A percentile compares a stretch with the other conserved stretches of the same genome.
These are phyloP conservation scores for Helicoverpa zea DNA, from an alignment of 1,140 invertebrate species.

Conservation along the genomic window DNA sequence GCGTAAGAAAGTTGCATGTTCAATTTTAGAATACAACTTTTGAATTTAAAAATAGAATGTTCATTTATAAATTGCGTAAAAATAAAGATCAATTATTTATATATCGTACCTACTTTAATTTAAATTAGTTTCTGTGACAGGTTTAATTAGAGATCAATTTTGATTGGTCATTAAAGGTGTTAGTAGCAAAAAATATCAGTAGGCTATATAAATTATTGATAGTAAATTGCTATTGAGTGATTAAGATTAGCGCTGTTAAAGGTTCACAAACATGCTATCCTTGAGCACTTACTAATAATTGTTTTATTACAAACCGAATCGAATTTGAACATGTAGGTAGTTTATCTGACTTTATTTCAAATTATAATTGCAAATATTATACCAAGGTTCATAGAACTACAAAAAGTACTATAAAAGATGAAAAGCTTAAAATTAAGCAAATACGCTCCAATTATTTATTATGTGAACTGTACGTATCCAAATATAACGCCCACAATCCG, in stretches of 20 bases:
- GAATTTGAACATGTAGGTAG: not conserved
- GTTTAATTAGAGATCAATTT: not conserved
- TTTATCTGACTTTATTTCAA: too few species aligned
- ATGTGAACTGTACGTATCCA: not conserved
- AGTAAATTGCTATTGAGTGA: not conserved
- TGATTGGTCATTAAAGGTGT: not conserved
- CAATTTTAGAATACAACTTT: constrained; percentile 23
- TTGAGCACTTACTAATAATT: not conserved
- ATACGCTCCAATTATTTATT: not conserved
- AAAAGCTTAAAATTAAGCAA: too few species aligned
- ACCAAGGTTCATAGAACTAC: too few species aligned
- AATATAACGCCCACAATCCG: constrained; percentile 53
- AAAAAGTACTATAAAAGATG: too few species aligned
- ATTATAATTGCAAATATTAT: too few species aligned
- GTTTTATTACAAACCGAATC: not conserved
- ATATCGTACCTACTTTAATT: not conserved
- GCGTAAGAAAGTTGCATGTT: not conserved
- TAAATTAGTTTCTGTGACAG: not conserved
- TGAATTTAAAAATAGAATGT: not conserved
- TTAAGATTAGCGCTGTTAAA: not conserved
- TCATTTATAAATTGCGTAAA: not conserved
- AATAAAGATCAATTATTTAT: not conserved
- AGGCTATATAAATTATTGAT: not conserved
- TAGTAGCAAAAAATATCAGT: constrained; percentile 14
- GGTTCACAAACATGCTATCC: not conserved